Conservation (phyloP, 2,797 vertebrate species). For the Dendrocincla fuliginosa region DNA sequence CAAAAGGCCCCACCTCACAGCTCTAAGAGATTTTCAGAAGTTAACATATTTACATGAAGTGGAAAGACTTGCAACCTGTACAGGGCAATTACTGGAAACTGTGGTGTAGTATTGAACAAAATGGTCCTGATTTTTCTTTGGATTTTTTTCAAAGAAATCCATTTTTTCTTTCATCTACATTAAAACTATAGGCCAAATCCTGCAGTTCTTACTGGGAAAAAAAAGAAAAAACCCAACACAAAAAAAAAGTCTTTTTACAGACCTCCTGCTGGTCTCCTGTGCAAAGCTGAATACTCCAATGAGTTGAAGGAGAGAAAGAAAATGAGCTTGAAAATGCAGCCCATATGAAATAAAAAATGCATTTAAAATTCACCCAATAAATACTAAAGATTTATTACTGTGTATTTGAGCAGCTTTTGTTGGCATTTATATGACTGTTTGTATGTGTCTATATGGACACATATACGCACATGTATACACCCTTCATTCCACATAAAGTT, state of each 20-base stretch:
- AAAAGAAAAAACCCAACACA: too few relatives aligned
- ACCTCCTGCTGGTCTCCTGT: background rate
- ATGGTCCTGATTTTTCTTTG: background rate
- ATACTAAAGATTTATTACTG: background rate
- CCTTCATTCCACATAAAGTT: background rate
- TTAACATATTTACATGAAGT: conserved; percentile 21
- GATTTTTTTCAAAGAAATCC: background rate
- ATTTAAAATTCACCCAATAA: conserved; percentile 5
- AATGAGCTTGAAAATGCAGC: background rate
- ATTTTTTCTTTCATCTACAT: conserved; percentile 14
- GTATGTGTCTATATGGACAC: background rate
- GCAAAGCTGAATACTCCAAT: background rate
- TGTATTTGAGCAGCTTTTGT: background rate
- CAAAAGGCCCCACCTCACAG: conserved; percentile 16
- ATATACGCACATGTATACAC: background rate
- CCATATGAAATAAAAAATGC: background rate
- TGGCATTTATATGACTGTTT: background rate
- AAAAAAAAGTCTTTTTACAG: background rate
- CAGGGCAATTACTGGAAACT: conserved; percentile 18
- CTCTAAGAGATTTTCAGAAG: conserved; percentile 9
- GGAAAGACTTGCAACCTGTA: conserved; percentile 25
- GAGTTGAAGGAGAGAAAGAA: background rate
- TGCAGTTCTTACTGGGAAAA: background rate
- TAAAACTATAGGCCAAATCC: conserved; percentile 31
- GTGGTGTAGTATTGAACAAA: background rate